Percentiles rank a stretch among this genome's conserved stretches.
phyloP scores from a whole-genome alignment of 2,888 invertebrate species.

The Gryllus longicercus region DNA sequence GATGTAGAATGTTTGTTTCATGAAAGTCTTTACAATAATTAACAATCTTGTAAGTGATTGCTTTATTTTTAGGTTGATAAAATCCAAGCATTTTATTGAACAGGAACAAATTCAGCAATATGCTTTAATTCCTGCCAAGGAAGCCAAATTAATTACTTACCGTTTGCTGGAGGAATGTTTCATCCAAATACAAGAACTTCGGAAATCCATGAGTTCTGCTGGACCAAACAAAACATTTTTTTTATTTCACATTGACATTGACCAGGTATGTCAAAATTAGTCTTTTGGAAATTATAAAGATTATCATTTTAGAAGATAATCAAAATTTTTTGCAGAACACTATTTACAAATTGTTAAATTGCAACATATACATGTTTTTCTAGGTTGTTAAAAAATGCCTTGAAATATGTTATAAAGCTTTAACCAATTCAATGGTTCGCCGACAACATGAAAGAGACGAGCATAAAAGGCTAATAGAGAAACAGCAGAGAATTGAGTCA shows the following conservation, averaged over 20 bases:
- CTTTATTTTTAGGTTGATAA: conserved; percentile 63
- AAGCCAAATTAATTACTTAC: conserved; percentile 85
- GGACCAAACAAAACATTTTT: conserved; percentile 78
- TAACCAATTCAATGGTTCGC: conserved; percentile 66
- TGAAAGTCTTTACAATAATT: too few species aligned
- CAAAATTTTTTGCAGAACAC: neutral
- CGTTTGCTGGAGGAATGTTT: conserved; percentile 76
- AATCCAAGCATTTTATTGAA: conserved; percentile 77
- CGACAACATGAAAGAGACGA: conserved; percentile 61
- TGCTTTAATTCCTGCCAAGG: conserved; percentile 91
- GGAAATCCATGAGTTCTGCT: conserved; percentile 62
- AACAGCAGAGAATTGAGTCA: conserved; percentile 79
- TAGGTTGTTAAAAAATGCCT: conserved; percentile 65
- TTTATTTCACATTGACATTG: conserved; percentile 69
- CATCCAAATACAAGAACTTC: conserved; percentile 66
- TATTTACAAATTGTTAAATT: neutral
- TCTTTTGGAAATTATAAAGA: neutral
- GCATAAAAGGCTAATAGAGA: conserved; percentile 78
- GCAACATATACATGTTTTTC: conserved; percentile 37
- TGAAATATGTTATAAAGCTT: conserved; percentile 67
- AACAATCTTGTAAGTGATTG: neutral
- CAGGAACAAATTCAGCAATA: conserved; percentile 88
- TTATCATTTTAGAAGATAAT: neutral
- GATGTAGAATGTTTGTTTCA: too few species aligned
- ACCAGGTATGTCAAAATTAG: conserved; percentile 48